Base-by-base conservation (phyloP, 2,113 vertebrate genomes). In the Poeciliopsis retropinna region DNA sequence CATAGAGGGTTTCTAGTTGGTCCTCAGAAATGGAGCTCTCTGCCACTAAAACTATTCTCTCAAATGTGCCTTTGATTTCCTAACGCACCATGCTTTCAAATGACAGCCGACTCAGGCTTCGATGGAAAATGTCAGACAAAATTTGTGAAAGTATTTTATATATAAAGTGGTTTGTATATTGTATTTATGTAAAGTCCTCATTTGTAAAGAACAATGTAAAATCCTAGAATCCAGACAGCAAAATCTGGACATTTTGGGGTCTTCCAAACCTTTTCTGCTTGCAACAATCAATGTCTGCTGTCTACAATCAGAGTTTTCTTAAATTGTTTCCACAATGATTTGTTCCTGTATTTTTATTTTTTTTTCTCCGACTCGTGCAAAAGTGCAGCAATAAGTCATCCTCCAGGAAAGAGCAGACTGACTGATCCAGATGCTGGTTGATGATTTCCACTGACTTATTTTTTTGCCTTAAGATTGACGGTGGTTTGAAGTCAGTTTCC, bases 401-500 rank as follows among this genome's bases (percentile, higher is more conserved):
- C 22, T 25, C 13, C 28, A 61, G 63, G 44, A 51, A 19, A 63
- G 10, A 32, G 39, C 67, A 29, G 65, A 63, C 22, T 34, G 34
- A 75, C 27, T 29, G 60, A 69, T 44, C 32, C 37, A 14, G 57
- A 41, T 67, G 90, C 81, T 86, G 85, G 78, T 47, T 76, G 70
- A 86, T 87, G 72, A 80, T 73, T 88, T 79, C 44, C 76, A 83
- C 82, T 85, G 88, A 91, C 90, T 91, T 76, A 32, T 41, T n/a
- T 62, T 34, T 37, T 85, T 88, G 91, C 91, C 91, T 93, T 94
- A 91, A 83, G 68, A 85, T 83, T 77, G 86, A 91, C 86, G 79
- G 92, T 79, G 71, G 85, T 94, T 93, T 92, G 93, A 93, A 91
- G 92, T 94, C 92, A 91, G 60, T 92, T 88, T 88, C 71, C 83